Base-by-base conservation (phyloP, 1,140 invertebrate genomes). In the Aphelenchoides fujianensis region DNA sequence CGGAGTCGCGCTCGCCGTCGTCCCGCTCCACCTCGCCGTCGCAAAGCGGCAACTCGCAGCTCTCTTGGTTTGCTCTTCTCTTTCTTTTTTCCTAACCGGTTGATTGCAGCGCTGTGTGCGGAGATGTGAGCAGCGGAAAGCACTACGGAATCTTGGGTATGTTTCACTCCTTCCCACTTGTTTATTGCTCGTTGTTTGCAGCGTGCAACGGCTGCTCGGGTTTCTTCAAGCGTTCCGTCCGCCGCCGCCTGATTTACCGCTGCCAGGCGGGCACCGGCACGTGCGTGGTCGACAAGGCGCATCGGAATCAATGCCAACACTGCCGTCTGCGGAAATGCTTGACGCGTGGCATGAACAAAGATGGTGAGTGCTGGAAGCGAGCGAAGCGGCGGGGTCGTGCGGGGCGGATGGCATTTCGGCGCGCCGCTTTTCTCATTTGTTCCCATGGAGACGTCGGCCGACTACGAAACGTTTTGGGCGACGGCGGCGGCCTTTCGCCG, bases 261-360 rank as follows among this genome's bases (percentile, higher is more conserved):
- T 97, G 94, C 84, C 82, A 83, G 64, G 83, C 83, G 3, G 82
- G 82, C 3, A 84, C 81, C 23, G 82, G 82, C 0, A 88, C 91
- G 68, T 98, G 95, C 84, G 89, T 96, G 36, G 94, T 98, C 2
- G 96, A 98, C 87, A 98, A 98, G 85, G 94, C 95, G 0, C 96
- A 98, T 86, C 87, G 96, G 69, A 98, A 98, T 79, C 75, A 77
- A 55, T 77, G 75, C 54, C 75, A 77, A 85, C 95, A 95, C 0
- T 98, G 96, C 85, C 87, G 96, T 32, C 88, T 98, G 48, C 97
- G 97, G 87, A 98, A 98, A 87, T 98, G 96, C 85, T 88, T 98
- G 48, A 89, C 92, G 71, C 97, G 97, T 92, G 96, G 96, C 68
- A 98, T 98, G 96, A 98, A 98, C 85, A 98, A 98, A 89, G 95